Base-by-base conservation (phyloP, 2,113 vertebrate species). In the Pterocles orientalis region DNA sequence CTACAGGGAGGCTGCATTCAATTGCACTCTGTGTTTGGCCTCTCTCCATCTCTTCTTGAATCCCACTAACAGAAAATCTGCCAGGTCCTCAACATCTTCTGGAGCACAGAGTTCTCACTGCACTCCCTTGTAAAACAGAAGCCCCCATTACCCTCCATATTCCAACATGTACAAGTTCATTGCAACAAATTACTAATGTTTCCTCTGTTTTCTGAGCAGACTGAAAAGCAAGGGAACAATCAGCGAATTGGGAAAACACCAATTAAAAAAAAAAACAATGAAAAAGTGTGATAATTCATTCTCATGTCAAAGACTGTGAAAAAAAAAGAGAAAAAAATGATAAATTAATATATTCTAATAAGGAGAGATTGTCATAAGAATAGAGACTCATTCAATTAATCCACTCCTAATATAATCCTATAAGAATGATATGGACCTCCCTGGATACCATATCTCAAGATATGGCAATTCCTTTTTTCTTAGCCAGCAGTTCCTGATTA, bases 281-380 rank as follows among this genome's bases (percentile, higher is more conserved):
- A 64, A 94, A 81, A 68, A 73, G 7, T n/a, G 31, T 57, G 45
- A 86, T 92, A 94, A 95, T 93, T 97, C 80, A 51, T 97, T 97
- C 91, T 96, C 84, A 88, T 97, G 94, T 94, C 92, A 94, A 84
- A 97, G 53, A 89, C 75, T 86, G n/a, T 29, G 95, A 93, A 60
- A 17, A 86, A 54, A 56, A 94, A 28, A 60, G 18, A 86, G 57
- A 56, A 94, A 28, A 95, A 43, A 93, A 97, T 95, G 82, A 97
- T 96, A 93, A 97, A 98, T 97, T 97, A 97, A 98, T 97, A 90
- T 82, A 87, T 80, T 85, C 79, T 96, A 97, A 97, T 97, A 95
- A 97, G 94, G 69, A 97, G 87, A 94, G 73, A 96, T 94, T 92
- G 72, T 79, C 97, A 97, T 70, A 91, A 97, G 90, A 97, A 97